Evolutionary conservation across 2,888 invertebrate species (phyloP).

Genomic region (Hyposoter didymator): DNA sequence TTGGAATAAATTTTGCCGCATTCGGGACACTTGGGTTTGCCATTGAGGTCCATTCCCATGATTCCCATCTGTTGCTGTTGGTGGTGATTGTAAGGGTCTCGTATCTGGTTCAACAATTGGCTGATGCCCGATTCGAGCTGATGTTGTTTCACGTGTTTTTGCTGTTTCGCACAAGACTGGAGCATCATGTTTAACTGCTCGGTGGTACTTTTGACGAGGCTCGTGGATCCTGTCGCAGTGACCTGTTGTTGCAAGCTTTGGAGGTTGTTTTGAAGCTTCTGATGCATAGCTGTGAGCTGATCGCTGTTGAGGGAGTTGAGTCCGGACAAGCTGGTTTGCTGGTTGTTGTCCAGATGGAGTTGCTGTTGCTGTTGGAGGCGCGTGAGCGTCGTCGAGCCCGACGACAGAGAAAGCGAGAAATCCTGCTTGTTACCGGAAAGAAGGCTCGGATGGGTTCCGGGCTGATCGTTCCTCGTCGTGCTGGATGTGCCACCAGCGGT

Average conservation of each 20-base stretch:
- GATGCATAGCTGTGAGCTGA: conserved; percentile 82
- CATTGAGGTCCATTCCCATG: conserved; percentile 68
- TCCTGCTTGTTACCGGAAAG: conserved; percentile 74
- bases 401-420: conserved; percentile 53
- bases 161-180: conserved; percentile 81
- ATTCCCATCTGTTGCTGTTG: conserved; percentile 53
- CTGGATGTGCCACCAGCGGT: conserved; percentile 75
- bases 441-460: conserved; percentile 76
- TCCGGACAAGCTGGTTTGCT: conserved; percentile 41
- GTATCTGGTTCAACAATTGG: conserved; percentile 69
- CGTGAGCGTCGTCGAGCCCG: conserved; percentile 71
- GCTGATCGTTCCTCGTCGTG: conserved; percentile 78
- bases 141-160: conserved; percentile 77
- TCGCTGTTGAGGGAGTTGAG: conserved; percentile 78
- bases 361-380: conserved; percentile 72
- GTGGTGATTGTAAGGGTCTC: conserved; percentile 67
- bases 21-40: conserved; percentile 88
- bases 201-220: conserved; percentile 68
- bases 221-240: conserved; percentile 65
- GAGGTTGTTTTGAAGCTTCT: conserved; percentile 80
- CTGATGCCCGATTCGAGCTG: conserved; percentile 64
- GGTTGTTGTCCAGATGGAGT: conserved; percentile 1
- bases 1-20: conserved; percentile 89
- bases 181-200: conserved; percentile 80
- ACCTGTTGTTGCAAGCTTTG: conserved; percentile 78